Conservation (phyloP, 2,888 invertebrate species). For the Mesorhabditis spiculigera region DNA sequence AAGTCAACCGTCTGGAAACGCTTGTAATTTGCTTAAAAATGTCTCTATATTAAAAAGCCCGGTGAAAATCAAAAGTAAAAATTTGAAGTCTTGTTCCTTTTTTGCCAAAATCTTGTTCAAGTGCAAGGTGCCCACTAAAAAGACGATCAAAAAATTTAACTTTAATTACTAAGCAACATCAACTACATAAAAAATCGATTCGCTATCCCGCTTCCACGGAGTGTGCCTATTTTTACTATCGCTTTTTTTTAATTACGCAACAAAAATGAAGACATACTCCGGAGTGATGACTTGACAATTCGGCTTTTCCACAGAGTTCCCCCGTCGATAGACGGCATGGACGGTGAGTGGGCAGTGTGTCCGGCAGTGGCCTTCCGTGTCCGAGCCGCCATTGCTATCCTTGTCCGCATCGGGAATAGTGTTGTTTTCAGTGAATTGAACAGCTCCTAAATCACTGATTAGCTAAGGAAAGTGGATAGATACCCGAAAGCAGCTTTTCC, state of each 20-base stretch:
- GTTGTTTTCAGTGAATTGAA: neutral
- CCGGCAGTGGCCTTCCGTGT: slow-evolving; percentile 32
- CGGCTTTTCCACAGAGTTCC: slow-evolving; percentile 14
- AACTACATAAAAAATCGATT: slow-evolving; percentile 1
- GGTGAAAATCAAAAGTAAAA: too few relatives aligned
- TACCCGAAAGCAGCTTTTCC: too few relatives aligned
- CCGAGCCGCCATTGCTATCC: neutral
- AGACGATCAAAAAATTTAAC: too few relatives aligned
- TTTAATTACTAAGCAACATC: neutral
- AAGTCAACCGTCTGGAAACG: neutral
- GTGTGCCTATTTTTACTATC: too few relatives aligned
- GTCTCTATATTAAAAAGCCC: neutral
- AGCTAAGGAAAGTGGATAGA: neutral
- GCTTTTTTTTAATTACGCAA: neutral
- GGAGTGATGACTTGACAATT: slow-evolving; percentile 29
- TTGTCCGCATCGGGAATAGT: neutral
- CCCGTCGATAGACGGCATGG: slow-evolving; percentile 21
- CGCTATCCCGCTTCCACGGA: too few relatives aligned
- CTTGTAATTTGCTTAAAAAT: neutral
- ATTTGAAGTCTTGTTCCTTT: too few relatives aligned
- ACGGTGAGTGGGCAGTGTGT: slow-evolving; percentile 44
- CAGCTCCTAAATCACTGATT: neutral
- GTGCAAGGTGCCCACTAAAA: too few relatives aligned
- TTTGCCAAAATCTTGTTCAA: too few relatives aligned
- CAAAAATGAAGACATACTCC: slow-evolving; percentile 25